Conservation (phyloP, 2,113 vertebrate species). For the Lepus americanus region DNA sequence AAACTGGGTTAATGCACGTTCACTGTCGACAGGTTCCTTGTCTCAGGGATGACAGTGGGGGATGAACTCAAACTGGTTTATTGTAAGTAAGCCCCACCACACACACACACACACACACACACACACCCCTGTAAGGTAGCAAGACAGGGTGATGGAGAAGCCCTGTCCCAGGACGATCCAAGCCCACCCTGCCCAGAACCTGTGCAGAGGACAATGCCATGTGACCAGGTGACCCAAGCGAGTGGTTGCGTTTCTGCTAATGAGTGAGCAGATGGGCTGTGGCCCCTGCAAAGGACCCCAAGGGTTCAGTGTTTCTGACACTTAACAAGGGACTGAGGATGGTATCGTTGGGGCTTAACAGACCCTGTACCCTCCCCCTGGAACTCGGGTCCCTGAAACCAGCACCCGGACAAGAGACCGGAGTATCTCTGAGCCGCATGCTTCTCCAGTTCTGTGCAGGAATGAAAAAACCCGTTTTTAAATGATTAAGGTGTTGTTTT, state of each 20-base stretch:
- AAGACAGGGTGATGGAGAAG: background rate
- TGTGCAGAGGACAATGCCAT: background rate
- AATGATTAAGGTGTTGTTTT: background rate
- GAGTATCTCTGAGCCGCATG: background rate
- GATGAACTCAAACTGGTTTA: background rate
- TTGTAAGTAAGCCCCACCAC: background rate
- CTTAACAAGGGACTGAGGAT: background rate
- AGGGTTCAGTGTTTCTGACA: background rate
- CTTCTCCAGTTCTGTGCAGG: background rate
- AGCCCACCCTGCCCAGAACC: background rate
- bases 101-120: background rate
- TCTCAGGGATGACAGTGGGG: background rate
- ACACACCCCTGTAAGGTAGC: background rate
- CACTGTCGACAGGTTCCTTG: background rate
- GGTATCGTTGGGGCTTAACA: background rate
- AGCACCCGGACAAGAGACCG: background rate
- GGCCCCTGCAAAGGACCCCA: background rate
- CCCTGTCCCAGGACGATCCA: fast-evolving
- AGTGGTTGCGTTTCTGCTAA: background rate
- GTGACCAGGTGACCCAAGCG: background rate
- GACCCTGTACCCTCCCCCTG: background rate
- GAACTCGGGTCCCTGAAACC: background rate
- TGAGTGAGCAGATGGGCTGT: background rate
- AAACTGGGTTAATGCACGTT: background rate
- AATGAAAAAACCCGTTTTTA: background rate